These are phyloP conservation scores for Moxostoma hubbsi DNA, from an alignment of 2,797 vertebrate genomes.

Conservation along the genomic window DNA sequence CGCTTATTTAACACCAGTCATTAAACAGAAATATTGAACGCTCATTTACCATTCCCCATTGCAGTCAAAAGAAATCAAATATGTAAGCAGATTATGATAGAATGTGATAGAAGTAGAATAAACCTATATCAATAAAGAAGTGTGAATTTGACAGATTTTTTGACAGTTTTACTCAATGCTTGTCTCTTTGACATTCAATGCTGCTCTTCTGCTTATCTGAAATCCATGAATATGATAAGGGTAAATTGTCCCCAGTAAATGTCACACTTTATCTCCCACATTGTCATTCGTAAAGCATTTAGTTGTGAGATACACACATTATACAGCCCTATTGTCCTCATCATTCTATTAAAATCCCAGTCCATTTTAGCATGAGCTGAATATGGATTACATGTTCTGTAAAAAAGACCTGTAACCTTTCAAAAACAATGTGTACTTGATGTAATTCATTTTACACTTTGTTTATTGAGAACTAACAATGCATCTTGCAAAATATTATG, in stretches of 20 bases:
- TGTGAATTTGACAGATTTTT: background rate
- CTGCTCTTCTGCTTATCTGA: constrained; percentile 14
- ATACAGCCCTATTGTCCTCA: background rate
- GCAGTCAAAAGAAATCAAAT: background rate
- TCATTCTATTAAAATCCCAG: background rate
- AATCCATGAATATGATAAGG: constrained; percentile 34
- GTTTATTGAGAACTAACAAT: constrained; percentile 1
- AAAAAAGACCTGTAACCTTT: constrained; percentile 31
- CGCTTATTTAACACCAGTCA: background rate
- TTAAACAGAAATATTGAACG: background rate
- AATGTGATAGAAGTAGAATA: background rate
- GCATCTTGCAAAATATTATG: constrained; percentile 3
- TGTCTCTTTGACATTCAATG: background rate
- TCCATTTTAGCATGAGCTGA: background rate
- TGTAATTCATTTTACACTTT: constrained; percentile 9
- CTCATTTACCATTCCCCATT: background rate
- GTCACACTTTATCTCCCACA: constrained; percentile 23
- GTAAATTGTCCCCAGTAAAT: constrained; percentile 35
- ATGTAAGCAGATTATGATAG: background rate
- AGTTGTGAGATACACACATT: background rate
- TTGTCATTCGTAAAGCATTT: constrained; percentile 16
- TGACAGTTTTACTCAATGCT: background rate
- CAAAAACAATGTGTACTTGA: background rate
- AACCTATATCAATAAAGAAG: background rate
- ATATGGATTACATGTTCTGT: constrained; percentile 1